Conservation (phyloP, 2,113 vertebrate genomes). For the Rousettus leschenaultii region DNA sequence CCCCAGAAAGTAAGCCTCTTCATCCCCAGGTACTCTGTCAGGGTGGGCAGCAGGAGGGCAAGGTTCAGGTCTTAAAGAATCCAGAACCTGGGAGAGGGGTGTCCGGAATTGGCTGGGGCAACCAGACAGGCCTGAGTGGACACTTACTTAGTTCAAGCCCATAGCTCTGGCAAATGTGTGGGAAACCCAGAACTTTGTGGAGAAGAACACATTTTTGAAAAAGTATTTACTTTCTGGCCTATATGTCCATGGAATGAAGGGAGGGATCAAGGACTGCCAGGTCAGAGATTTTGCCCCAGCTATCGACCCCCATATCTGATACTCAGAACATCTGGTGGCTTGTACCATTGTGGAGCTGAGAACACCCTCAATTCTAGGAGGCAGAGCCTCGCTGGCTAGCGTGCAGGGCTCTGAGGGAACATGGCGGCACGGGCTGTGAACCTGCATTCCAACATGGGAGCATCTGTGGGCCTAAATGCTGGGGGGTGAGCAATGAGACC, state of each 20-base stretch:
- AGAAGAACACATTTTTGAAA: neutral
- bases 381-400: neutral
- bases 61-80: neutral
- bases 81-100: neutral
- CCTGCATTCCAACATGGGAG: neutral
- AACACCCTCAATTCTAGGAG: neutral
- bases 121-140: neutral
- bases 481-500: neutral
- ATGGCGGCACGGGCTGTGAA: accelerated
- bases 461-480: neutral
- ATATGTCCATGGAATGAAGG: neutral
- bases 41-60: neutral
- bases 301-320: neutral
- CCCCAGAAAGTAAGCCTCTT: neutral
- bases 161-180: neutral
- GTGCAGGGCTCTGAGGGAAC: too few species aligned
- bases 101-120: neutral
- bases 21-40: neutral
- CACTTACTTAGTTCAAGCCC: neutral
- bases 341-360: neutral
- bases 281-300: neutral
- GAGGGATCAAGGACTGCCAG: too few species aligned
- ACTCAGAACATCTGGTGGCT: too few species aligned
- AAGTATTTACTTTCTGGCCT: neutral
- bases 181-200: neutral